Percentiles rank a stretch among this genome's conserved stretches.
Conservation (phyloP, 2,888 invertebrate species). For the Spodoptera exigua region DNA sequence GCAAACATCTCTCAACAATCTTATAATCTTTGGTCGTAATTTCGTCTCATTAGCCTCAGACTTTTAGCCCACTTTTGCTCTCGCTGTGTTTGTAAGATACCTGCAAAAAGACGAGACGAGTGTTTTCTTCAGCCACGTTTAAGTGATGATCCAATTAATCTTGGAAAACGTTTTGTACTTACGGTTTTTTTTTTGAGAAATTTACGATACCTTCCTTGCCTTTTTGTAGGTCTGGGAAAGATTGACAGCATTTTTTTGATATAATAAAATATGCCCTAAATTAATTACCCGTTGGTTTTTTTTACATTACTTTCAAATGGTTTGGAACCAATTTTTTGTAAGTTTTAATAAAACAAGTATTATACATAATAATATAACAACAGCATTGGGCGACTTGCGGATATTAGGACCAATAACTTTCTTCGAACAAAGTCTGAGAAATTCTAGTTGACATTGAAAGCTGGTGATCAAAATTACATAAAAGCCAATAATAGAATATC, state of each 20-base stretch:
- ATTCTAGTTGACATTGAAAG: conserved; percentile 5
- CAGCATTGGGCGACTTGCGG: background rate
- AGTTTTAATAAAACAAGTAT: too few species aligned
- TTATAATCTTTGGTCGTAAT: conserved; percentile 28
- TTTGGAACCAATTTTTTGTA: background rate
- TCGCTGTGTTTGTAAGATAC: conserved; percentile 29
- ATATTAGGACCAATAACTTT: background rate
- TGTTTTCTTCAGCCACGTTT: conserved; percentile 28
- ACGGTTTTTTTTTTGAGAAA: conserved; percentile 2
- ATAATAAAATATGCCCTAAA: background rate
- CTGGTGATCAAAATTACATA: conserved; percentile 38
- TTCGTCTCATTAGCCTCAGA: conserved; percentile 16
- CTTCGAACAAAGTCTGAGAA: background rate
- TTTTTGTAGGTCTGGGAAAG: conserved; percentile 4
- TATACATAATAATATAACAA: too few species aligned
- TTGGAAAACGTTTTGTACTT: conserved; percentile 6
- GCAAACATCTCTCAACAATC: conserved; percentile 8
- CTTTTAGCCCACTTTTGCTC: conserved; percentile 28
- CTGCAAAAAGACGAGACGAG: conserved; percentile 17
- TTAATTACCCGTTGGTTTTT: background rate
- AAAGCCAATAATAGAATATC: conserved; percentile 38
- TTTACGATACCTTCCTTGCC: conserved; percentile 10
- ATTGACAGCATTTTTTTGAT: background rate
- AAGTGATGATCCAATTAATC: conserved; percentile 44
- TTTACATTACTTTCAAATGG: conserved; percentile 10